Conservation (phyloP, 2,888 invertebrate species). For the Aethes cnicana region DNA sequence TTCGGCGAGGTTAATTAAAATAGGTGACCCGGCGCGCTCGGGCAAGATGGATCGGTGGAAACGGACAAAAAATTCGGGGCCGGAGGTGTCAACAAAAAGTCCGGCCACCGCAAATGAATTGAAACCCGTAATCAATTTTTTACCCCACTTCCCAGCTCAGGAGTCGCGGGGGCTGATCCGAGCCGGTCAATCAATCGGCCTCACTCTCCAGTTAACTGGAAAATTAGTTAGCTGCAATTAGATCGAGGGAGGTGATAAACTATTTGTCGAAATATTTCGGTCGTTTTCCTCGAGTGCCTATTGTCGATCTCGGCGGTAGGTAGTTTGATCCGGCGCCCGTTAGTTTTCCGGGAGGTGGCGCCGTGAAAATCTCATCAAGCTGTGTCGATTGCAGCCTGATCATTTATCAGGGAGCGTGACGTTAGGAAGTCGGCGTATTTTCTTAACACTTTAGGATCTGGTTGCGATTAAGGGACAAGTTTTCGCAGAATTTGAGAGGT, state of each 20-base stretch:
- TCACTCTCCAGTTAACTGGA: conserved; percentile 77
- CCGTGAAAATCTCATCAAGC: not conserved
- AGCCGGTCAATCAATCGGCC: conserved; percentile 77
- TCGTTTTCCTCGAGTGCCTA: conserved; percentile 3
- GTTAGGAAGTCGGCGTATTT: no score
- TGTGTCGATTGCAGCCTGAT: not conserved
- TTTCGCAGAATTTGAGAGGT: no score
- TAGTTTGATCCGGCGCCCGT: conserved; percentile 5
- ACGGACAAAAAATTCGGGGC: conserved; percentile 47
- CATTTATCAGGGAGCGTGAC: no score
- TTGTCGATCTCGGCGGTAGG: not conserved
- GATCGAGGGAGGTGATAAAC: conserved; percentile 69
- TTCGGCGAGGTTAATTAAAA: conserved; percentile 52
- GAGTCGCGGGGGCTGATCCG: conserved; percentile 59
- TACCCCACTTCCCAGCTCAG: conserved; percentile 47
- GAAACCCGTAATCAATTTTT: conserved; percentile 75
- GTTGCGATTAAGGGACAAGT: no score
- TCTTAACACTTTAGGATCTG: no score
- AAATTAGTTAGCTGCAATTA: conserved; percentile 72
- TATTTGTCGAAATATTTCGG: conserved; percentile 32
- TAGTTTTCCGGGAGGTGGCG: not conserved
- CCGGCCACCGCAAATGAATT: conserved; percentile 66
- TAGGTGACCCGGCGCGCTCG: conserved; percentile 40
- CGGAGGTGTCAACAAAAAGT: conserved; percentile 68
- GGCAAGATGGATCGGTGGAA: conserved; percentile 34